Percentiles rank a stretch among this genome's conserved stretches.
Evolutionary conservation across 2,797 vertebrate species (phyloP).

Genomic region (Enoplosus armatus): DNA sequence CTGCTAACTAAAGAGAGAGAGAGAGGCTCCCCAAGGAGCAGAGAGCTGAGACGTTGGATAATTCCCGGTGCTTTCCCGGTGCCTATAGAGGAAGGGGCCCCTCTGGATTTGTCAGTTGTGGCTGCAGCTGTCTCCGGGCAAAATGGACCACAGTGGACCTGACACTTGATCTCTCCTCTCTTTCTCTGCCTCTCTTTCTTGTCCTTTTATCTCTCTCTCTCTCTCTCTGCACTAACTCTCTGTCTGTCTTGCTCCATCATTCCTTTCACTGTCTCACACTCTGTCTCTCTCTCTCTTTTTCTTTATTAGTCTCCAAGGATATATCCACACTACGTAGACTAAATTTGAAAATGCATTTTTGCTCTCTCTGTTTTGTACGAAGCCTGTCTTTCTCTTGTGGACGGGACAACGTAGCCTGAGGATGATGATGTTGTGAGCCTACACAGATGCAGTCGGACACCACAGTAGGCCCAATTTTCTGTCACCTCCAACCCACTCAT

Average conservation of each 20-base stretch:
- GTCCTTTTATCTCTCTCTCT: constrained; percentile 73
- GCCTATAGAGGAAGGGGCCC: constrained; percentile 82
- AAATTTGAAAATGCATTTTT: constrained; percentile 7
- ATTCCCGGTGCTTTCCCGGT: constrained; percentile 84
- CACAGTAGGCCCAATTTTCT: neutral
- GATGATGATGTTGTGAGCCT: neutral
- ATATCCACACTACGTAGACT: neutral
- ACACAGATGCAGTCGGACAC: neutral
- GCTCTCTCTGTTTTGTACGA: neutral
- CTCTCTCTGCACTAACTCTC: constrained; percentile 43
- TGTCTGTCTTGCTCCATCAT: constrained; percentile 68
- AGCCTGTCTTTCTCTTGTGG: neutral
- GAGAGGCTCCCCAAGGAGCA: constrained; percentile 74
- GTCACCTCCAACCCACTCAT: neutral
- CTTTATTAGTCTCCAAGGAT: too few relatives aligned
- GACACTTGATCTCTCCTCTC: constrained; percentile 82
- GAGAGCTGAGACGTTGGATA: constrained; percentile 79
- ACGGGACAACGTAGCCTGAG: neutral
- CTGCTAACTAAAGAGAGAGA: constrained; percentile 53
- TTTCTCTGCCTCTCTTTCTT: constrained; percentile 65
- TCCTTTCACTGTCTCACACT: constrained; percentile 65
- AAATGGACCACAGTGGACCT: constrained; percentile 83
- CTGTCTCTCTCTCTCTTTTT: constrained; percentile 14
- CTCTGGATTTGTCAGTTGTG: constrained; percentile 84
- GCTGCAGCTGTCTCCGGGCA: constrained; percentile 84